Base-by-base conservation (phyloP, 1,140 invertebrate genomes). In the Marisa cornuarietis region DNA sequence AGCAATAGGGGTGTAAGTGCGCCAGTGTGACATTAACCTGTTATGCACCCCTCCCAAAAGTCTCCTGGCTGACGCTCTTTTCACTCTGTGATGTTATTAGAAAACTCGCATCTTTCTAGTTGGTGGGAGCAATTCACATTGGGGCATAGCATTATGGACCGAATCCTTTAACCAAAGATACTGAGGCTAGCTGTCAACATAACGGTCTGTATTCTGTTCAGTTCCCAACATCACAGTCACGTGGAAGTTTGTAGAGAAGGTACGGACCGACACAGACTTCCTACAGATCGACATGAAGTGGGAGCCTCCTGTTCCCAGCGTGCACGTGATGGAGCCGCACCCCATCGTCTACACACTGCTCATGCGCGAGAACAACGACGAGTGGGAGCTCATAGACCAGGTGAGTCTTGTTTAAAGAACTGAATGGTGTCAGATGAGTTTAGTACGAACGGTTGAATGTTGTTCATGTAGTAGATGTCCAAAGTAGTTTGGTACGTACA, bases 301-400 rank as follows among this genome's bases (percentile, higher is more conserved):
- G 76, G 42, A 10, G 31, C 76, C 13, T 22, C 76, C 63, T 16
- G 61, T 51, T 63, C 31, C 65, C 49, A 13, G 20, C 49, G 54
- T 58, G 16, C 54, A 58, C 4, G 54, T 58, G 54, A 14, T 18
- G 11, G 54, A 58, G 16, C 75, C 63, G 49, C 63, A 68, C 63
- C 76, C 76, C 61, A 69, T 77, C 63, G 51, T 77, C 63, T 77
- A 68, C 65, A 68, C 63, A 18, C 22, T 77, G 61, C 76, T 77
- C 7, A 77, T 77, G 63, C 26, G 76, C 3, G 76, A 77, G 49
- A 42, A 54, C 14, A 51, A 77, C 22, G 16, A 77, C 24, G 76
- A 31, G 18, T 77, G 76, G 76, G 26, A 65, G 76, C 26, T 77
- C 20, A 77, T 77, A 52, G 63, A 26, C 4, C 76, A 77, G 76